Conservation (phyloP, 2,113 vertebrate species). For the Lamprologus speciosus region DNA sequence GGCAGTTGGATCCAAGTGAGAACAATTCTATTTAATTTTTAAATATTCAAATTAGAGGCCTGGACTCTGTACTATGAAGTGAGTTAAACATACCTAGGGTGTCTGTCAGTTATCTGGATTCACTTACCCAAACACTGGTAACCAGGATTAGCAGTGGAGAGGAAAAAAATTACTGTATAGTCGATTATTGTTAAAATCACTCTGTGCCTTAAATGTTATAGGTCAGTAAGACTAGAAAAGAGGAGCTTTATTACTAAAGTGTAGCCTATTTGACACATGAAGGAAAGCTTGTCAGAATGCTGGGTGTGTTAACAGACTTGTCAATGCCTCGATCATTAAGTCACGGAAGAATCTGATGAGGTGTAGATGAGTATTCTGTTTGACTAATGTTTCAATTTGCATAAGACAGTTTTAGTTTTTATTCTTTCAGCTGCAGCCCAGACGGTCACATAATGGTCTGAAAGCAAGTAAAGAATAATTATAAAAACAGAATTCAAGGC, state of each 20-base stretch:
- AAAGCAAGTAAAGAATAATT: neutral
- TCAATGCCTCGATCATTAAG: neutral
- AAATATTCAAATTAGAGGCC: neutral
- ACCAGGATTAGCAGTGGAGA: neutral
- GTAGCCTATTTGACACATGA: neutral
- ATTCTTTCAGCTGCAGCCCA: neutral
- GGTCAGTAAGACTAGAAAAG: neutral
- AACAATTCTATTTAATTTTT: accelerated
- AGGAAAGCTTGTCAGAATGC: neutral
- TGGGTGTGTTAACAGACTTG: neutral
- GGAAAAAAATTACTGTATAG: neutral
- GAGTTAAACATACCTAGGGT: neutral
- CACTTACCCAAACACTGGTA: neutral
- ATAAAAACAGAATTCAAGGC: neutral
- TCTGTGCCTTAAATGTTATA: neutral
- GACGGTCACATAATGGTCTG: neutral
- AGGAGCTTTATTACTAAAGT: neutral
- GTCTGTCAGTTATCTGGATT: neutral
- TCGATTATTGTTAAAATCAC: neutral
- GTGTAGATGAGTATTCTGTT: neutral
- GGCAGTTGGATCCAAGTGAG: neutral
- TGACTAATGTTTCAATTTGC: neutral
- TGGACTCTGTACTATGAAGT: neutral
- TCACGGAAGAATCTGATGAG: neutral
- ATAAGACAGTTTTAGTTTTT: neutral